Evolutionary conservation across 2,888 invertebrate species (phyloP).

Genomic region (Dryobota labecula): DNA sequence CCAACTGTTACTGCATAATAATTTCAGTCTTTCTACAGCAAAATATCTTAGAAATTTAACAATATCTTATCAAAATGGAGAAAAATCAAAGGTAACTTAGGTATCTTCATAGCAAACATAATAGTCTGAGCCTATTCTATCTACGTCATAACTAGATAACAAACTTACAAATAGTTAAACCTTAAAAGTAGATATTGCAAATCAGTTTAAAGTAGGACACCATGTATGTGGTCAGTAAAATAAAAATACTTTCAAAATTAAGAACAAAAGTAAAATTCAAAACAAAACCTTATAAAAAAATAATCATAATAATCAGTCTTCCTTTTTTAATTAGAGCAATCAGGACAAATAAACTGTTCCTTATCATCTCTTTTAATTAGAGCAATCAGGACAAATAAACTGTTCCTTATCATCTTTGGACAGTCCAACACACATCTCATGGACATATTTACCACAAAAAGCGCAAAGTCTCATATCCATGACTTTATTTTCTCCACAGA

Average conservation of each 20-base stretch:
- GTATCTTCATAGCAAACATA: slow-evolving; percentile 1
- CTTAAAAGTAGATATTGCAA: background rate
- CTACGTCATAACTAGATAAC: background rate
- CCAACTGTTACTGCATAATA: no score
- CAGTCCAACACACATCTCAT: slow-evolving; percentile 20
- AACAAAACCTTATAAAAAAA: no score
- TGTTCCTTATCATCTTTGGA: slow-evolving; percentile 16
- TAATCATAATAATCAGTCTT: no score
- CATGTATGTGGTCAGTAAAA: no score
- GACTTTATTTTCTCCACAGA: slow-evolving; percentile 21
- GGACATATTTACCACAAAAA: slow-evolving; percentile 23
- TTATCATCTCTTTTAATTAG: no score
- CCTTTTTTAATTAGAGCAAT: background rate
- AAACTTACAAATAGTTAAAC: background rate
- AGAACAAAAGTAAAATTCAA: no score
- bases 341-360: slow-evolving; percentile 8
- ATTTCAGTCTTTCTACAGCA: no score
- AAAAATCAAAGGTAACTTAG: slow-evolving; percentile 9
- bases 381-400: no score
- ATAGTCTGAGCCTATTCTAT: slow-evolving; percentile 3
- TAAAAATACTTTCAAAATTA: background rate
- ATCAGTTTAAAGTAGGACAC: no score
- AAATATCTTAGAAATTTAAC: no score
- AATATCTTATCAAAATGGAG: no score
- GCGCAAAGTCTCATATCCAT: slow-evolving; percentile 16